Base-by-base conservation (phyloP, 2,797 vertebrate genomes). In the Micropoecilia bifurca region DNA sequence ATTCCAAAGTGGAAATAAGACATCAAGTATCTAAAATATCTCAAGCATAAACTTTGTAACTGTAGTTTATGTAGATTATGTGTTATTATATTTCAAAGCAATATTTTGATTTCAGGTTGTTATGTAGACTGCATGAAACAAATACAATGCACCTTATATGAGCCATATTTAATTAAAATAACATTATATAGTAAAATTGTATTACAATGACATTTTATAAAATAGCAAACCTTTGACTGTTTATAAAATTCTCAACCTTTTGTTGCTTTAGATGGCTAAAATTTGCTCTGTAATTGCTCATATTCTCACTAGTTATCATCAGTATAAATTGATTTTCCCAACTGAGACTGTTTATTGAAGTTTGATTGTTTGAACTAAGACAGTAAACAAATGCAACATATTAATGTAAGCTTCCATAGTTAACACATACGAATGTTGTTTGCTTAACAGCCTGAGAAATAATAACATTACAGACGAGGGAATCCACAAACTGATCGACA, bases 401-500 rank as follows among this genome's bases (percentile, higher is more conserved):
- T 25, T 14, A n/a, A 43, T 69, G 22, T 12, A 75, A 18, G 3
- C 36, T 33, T 47, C n/a, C 33, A 47, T 47, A 22, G 30, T 66
- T 87, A 3, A 78, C 2, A 79, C 22, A 71, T 2, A 46, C 78
- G 14, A 39, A 4, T 77, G 61, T 80, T 71, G 75, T 75, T 28
- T 16, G 22, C 82, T 79, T 33, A 16, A 76, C 81, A 98, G 97
- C 83, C 95, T 98, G 81, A 95, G 97, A 81, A 95, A 97, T 91
- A 97, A 97, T 79, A 96, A 96, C 77, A 96, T 98, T 84, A 96
- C 96, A 14, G 97, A 97, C 89, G 95, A 96, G 48, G 97, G 96
- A 16, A 89, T 97, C 77, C 84, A 80, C 77, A 96, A 93, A 86
- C 94, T 98, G 30, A 82, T 96, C 5, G 94, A 95, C n/a, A 95